phyloP scores from a whole-genome alignment of 2,888 invertebrate genomes.

The Pegoplata infirma region DNA sequence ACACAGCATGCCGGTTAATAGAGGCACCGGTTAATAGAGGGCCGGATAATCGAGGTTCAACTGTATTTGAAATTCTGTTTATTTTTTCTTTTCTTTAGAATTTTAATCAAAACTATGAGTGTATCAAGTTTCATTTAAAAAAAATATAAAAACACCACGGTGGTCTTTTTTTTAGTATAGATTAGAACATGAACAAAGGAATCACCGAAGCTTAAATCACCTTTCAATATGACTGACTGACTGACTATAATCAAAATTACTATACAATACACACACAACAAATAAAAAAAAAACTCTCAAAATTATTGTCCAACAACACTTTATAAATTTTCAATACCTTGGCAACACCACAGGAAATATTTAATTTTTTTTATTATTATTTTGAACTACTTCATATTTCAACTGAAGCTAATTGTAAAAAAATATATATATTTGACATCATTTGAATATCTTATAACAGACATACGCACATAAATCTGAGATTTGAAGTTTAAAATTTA shows the following conservation, averaged over 20 bases:
- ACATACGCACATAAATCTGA: conserved; percentile 1
- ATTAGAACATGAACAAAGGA: conserved; percentile 53
- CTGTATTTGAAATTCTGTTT: too few relatives aligned
- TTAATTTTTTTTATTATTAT: conserved; percentile 12
- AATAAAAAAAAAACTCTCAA: too few relatives aligned
- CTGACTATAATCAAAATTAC: conserved; percentile 5
- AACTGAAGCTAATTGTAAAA: conserved; percentile 52
- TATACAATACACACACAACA: too few relatives aligned
- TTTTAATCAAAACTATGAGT: conserved; percentile 5
- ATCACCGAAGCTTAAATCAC: conserved; percentile 60
- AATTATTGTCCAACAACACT: conserved; percentile 57
- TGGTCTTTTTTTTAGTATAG: conserved; percentile 57
- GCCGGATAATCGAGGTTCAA: too few relatives aligned
- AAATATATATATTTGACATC: conserved; percentile 10
- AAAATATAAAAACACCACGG: conserved; percentile 62
- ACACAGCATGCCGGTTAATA: too few relatives aligned
- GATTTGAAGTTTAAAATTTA: conserved; percentile 52
- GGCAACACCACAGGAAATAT: conserved; percentile 57
- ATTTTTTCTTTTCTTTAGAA: neutral
- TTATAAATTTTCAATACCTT: conserved; percentile 61
- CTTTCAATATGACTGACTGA: conserved; percentile 32
- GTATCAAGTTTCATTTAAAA: conserved; percentile 25
- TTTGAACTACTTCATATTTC: conserved; percentile 16
- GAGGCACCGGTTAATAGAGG: too few relatives aligned
- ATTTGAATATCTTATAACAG: conserved; percentile 59